Conservation (phyloP, 2,888 invertebrate species). For the Pachliopta kotzebuea region DNA sequence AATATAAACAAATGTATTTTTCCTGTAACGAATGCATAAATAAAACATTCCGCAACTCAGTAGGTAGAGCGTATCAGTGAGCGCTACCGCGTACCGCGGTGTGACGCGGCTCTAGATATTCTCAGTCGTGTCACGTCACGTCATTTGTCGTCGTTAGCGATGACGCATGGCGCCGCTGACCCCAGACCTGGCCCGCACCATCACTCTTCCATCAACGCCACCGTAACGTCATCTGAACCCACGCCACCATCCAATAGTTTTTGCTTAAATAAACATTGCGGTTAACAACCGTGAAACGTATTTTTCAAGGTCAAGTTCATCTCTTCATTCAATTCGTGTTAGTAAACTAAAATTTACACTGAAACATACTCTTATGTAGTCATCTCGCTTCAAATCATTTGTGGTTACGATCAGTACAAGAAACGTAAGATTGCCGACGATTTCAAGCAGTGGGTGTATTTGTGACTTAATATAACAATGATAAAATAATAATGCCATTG, state of each 20-base stretch:
- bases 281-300: conserved; percentile 11
- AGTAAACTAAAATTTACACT: neutral
- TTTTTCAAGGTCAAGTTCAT: conserved; percentile 21
- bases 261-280: conserved; percentile 4
- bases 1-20: conserved; percentile 31
- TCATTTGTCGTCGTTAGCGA: conserved; percentile 80
- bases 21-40: conserved; percentile 28
- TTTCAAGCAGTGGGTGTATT: no score
- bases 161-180: conserved; percentile 75
- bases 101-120: conserved; percentile 40
- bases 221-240: conserved; percentile 32
- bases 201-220: conserved; percentile 67
- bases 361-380: neutral
- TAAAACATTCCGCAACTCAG: conserved; percentile 30
- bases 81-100: conserved; percentile 25
- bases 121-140: conserved; percentile 53
- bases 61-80: conserved; percentile 25
- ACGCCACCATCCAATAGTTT: conserved; percentile 8
- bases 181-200: conserved; percentile 66
- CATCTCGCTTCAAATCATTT: neutral
- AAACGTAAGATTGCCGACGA: no score
- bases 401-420: no score
- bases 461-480: no score
- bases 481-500: no score
- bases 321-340: neutral